Base-by-base conservation (phyloP, 2,888 invertebrate species). In the Tillus elongatus region DNA sequence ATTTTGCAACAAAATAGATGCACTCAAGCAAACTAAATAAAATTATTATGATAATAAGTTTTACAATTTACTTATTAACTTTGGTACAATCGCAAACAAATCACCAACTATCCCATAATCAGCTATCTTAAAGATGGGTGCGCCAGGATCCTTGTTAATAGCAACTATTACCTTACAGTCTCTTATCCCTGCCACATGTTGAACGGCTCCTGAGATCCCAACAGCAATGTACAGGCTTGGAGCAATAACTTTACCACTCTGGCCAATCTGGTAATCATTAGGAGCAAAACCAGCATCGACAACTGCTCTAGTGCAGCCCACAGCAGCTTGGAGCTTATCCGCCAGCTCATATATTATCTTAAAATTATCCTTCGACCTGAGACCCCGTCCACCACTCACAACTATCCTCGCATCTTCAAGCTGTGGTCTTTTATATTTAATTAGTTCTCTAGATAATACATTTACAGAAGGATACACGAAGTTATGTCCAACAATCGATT, bases 121-220 rank as follows among this genome's bases (percentile, higher is more conserved):
- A 3, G 92, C 81, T 2, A 90, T 87, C 72, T 89, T 87, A 67
- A 86, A 85, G 52, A 96, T 96, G 9, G 95, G 95, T 2, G 95
- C 95, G 50, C 95, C 95, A 1, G 91, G 83, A 60, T 96, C 95
- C 61, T 95, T 96, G 66, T 96, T 96, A 56, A 96, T 95, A 33
- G 93, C 93, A 1, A 95, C 93, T 59, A 96, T 96, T 0, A 91
- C 89, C 68, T 95, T 93, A n/a, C 91, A 91, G 64, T 93, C 93
- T 64, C 93, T 93, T 92, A 95, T 93, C 40, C 92, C 93, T 36
- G 95, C 95, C 54, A 96, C 74, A 72, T 96, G 95, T 66, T 96
- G 93, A 59, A 95, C 95, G 32, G 95, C 95, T 19, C 95, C 95
- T 30, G 92, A 92, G 56, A 96, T 95, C 35, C 93, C 95, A 15